Conservation (phyloP, 2,113 vertebrate species). For the Cheirogaleus medius region DNA sequence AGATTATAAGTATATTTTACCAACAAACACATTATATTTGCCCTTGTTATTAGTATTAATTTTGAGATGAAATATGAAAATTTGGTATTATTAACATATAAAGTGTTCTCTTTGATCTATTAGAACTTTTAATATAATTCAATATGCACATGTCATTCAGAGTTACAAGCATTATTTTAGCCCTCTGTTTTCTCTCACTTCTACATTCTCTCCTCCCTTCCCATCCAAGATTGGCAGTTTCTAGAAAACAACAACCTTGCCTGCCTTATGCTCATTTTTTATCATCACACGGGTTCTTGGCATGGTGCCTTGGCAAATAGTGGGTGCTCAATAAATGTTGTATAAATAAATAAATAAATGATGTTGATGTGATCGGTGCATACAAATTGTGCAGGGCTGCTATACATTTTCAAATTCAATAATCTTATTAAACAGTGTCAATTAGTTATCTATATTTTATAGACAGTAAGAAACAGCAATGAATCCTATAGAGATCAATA, state of each 20-base stretch:
- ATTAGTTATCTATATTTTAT: background rate
- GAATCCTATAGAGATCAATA: background rate
- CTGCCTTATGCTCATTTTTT: background rate
- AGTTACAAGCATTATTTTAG: background rate
- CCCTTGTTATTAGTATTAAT: background rate
- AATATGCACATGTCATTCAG: background rate
- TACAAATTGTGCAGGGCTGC: background rate
- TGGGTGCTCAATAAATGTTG: background rate
- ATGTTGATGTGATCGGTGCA: background rate
- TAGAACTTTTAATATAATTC: slow-evolving; percentile 6
- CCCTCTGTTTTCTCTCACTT: background rate
- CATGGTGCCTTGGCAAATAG: background rate
- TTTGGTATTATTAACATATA: background rate
- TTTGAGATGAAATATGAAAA: background rate
- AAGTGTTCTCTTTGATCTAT: background rate
- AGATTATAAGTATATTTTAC: slow-evolving; percentile 7
- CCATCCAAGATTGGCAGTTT: background rate
- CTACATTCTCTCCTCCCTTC: background rate
- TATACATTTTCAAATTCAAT: slow-evolving; percentile 4
- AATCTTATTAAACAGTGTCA: background rate
- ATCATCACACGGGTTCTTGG: background rate
- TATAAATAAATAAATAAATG: background rate
- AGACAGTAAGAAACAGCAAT: background rate
- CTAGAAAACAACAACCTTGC: background rate
- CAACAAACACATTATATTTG: slow-evolving; percentile 11